phyloP scores from a whole-genome alignment of 2,797 vertebrate genomes.

The Pangasius djambal region DNA sequence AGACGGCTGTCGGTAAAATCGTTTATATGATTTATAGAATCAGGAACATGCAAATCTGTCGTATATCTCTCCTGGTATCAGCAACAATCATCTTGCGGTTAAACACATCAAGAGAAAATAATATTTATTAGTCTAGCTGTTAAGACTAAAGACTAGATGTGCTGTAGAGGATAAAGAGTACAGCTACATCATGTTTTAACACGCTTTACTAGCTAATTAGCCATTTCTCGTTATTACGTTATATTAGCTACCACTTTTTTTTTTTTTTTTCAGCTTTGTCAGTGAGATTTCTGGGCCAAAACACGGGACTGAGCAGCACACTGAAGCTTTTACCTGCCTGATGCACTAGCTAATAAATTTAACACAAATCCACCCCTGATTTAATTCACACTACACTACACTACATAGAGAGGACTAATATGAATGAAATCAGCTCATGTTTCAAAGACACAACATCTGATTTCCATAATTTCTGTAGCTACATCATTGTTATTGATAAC shows the following conservation, averaged over 20 bases:
- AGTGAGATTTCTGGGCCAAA: background rate
- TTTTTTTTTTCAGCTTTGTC: background rate
- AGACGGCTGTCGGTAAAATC: background rate
- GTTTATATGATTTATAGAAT: background rate
- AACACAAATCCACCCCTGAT: background rate
- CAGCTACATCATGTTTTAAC: background rate
- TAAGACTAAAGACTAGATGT: background rate
- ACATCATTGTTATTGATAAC: background rate
- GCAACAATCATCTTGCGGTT: background rate
- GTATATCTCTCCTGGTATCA: background rate
- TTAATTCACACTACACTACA: background rate
- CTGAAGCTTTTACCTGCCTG: background rate
- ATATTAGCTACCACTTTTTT: background rate
- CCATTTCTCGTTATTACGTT: background rate
- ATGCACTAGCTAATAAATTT: background rate
- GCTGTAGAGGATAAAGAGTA: background rate
- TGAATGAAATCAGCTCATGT: background rate
- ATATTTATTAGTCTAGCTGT: background rate
- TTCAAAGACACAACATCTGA: background rate
- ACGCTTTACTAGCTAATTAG: background rate
- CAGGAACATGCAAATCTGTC: background rate
- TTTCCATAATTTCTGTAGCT: background rate
- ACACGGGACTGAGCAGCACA: background rate
- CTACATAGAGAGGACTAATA: background rate
- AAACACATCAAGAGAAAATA: background rate